These are phyloP conservation scores for Halcyon badia DNA, from an alignment of 2,797 vertebrate genomes.

Conservation along the genomic window DNA sequence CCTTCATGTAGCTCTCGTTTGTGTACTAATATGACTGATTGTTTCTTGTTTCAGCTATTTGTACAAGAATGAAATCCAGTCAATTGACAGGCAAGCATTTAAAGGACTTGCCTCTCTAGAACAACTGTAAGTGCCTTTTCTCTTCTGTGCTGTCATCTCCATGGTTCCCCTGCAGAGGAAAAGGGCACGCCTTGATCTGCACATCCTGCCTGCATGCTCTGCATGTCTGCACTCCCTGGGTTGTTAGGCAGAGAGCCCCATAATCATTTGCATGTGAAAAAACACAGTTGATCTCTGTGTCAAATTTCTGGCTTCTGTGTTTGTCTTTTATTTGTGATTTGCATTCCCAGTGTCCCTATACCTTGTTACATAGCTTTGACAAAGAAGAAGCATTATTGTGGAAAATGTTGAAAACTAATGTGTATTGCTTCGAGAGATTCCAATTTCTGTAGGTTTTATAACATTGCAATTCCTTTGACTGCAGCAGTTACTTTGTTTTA, in stretches of 20 bases:
- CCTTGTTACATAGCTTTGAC: background rate
- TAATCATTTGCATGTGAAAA: slow-evolving; percentile 58
- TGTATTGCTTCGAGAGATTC: background rate
- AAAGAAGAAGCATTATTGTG: background rate
- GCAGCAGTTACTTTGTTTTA: background rate
- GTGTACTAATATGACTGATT: slow-evolving; percentile 91
- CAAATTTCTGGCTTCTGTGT: slow-evolving; percentile 50
- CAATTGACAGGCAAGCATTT: slow-evolving; percentile 99
- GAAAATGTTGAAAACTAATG: background rate
- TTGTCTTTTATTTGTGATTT: slow-evolving; percentile 45
- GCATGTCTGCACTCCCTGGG: slow-evolving; percentile 76
- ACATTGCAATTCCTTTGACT: background rate
- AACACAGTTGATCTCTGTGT: slow-evolving; percentile 10
- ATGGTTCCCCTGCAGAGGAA: slow-evolving; percentile 68
- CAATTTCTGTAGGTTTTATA: background rate
- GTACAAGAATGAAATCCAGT: slow-evolving; percentile 99
- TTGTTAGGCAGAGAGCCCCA: slow-evolving; percentile 28
- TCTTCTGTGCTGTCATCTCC: slow-evolving; percentile 68
- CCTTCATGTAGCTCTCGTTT: slow-evolving; percentile 72
- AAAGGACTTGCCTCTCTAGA: slow-evolving; percentile 99
- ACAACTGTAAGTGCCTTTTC: slow-evolving; percentile 97
- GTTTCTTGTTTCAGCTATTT: slow-evolving; percentile 99
- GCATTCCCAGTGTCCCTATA: background rate
- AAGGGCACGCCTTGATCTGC: slow-evolving; percentile 72
- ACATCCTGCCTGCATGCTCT: slow-evolving; percentile 83